Evolutionary conservation across 2,888 invertebrate species (phyloP), one percentile per base, ranked within the genome.

Genomic region (Prosapia bicincta): DNA sequence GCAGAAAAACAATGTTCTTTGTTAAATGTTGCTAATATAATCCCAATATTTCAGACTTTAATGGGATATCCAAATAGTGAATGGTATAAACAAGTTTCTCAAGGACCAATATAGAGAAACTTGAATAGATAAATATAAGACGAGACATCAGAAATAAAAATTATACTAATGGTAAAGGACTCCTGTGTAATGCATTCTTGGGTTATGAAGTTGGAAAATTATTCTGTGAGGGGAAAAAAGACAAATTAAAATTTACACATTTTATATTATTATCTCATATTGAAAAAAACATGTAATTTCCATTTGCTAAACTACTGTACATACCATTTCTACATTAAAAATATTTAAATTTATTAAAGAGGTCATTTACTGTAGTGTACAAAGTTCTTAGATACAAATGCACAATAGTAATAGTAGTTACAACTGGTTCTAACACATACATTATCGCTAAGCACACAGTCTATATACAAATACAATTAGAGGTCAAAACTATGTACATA

Each of bases 281-380:
- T 76, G 77, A 79, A 78, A 78, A 54, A 78, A 79, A 79, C 77
- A 77, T 78, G 75, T 79, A 78, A 72, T 69, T 72, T 76, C 76
- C 78, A 79, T 78, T 75, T 72, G 73, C 77, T 79, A 79, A 24
- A 69, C 77, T 79, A 79, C 78, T 76, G 76, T 78, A 77, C 76
- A 76, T 77, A 77, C 74, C 76, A 76, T 74, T 54, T 69, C 74
- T 74, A 74, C 74, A 74, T 79, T 78, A 79, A 79, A 79, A 79
- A 79, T 79, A 79, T 75, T 77, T 69, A 74, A 74, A 74, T 74
- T 74, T 74, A 69, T 74, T 74, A 74, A 74, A 74, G 69, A 54
- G 20, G n/a, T 54, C 54, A 54, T n/a, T 54, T 54, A 54, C 38
- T 54, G 74, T 74, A 65, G 74, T 74, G 74, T 74, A 74, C 74